phyloP scores from a whole-genome alignment of 2,888 invertebrate genomes.

The Alentia gelatinosa region DNA sequence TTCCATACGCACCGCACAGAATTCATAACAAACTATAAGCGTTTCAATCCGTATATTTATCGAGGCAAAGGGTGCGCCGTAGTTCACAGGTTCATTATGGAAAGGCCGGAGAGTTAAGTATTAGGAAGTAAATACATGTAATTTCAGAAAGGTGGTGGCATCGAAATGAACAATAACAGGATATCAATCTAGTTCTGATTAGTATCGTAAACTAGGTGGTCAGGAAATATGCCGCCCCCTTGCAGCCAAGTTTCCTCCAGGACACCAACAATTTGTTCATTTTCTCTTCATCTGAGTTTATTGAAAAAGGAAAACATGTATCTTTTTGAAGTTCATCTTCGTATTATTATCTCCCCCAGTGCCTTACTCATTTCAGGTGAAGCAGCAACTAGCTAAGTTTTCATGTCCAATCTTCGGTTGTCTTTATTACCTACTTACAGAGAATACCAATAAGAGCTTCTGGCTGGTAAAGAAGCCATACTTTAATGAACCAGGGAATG shows the following conservation, averaged over 20 bases:
- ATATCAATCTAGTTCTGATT: too few relatives aligned
- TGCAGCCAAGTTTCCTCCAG: neutral
- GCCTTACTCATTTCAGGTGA: neutral
- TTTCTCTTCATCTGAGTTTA: conserved; percentile 17
- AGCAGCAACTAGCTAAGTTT: neutral
- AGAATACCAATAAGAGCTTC: neutral
- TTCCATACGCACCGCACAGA: too few relatives aligned
- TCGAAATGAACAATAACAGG: too few relatives aligned
- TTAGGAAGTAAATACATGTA: too few relatives aligned
- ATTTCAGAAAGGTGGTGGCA: too few relatives aligned
- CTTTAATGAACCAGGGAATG: neutral
- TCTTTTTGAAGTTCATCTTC: neutral
- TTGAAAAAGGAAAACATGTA: neutral
- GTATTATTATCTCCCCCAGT: neutral
- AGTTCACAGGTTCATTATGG: too few relatives aligned
- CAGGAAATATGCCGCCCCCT: neutral
- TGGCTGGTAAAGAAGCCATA: conserved; percentile 8
- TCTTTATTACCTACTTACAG: conserved; percentile 27
- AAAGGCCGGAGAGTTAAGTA: too few relatives aligned
- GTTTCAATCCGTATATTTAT: too few relatives aligned
- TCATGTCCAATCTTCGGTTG: conserved; percentile 34
- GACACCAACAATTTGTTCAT: conserved; percentile 42
- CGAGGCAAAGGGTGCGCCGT: too few relatives aligned
- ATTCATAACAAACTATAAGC: too few relatives aligned
- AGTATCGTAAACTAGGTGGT: neutral